These are phyloP conservation scores for Formica aserva DNA, from an alignment of 2,888 invertebrate species.

Conservation along the genomic window DNA sequence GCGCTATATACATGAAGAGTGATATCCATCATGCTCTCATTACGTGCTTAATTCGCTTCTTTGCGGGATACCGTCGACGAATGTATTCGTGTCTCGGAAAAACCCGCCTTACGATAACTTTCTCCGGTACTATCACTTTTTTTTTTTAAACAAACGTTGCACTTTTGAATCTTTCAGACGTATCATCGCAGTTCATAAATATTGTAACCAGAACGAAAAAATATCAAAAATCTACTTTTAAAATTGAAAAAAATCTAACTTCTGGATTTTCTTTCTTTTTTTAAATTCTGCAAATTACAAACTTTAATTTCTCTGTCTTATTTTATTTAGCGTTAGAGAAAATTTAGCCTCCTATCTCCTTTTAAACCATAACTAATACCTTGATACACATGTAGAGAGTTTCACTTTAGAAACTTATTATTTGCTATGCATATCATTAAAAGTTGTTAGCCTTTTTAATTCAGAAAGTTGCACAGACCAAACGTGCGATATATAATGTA, in stretches of 20 bases:
- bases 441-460: conserved; percentile 15
- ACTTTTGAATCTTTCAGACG: background rate
- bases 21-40: conserved; percentile 47
- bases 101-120: background rate
- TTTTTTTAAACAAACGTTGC: conserved; percentile 28
- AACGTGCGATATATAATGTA: background rate
- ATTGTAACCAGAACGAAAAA: background rate
- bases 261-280: background rate
- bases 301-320: background rate
- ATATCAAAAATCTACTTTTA: background rate
- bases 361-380: background rate
- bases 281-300: background rate
- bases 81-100: conserved; percentile 1
- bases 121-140: background rate
- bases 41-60: conserved; percentile 46
- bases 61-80: conserved; percentile 2
- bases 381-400: background rate
- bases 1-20: conserved; percentile 18
- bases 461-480: conserved; percentile 24
- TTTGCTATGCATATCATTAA: conserved; percentile 44
- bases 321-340: background rate
- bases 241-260: background rate
- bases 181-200: background rate
- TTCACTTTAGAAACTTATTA: conserved; percentile 19
- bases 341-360: background rate